Evolutionary conservation across 2,888 invertebrate genomes (phyloP), one percentile per base, ranked within the genome.

Genomic region (Nymphalis c-album): DNA sequence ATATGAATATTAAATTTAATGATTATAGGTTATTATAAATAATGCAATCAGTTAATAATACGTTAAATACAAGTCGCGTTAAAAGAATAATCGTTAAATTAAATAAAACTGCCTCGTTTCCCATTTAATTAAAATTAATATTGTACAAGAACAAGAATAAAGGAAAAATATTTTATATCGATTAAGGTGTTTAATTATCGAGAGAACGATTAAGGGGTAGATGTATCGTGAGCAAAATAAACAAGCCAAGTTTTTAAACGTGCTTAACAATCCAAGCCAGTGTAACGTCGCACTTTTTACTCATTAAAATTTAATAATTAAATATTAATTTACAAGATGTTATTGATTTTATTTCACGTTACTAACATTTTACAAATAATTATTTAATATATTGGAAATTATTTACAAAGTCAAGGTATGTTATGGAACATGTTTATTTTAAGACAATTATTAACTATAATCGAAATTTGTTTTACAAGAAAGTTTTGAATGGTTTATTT

Each of bases 41-140:
- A 51, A 7, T 46, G 22, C 40, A 62, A 60, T 58, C 18, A 13
- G 8, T 59, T 20, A 59, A 62, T 62, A 55, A 48, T 18, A 59
- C 46, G 51, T 67, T 59, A 53, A 50, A 63, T 18, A 45, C 48
- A 40, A 46, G 50, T 31, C 62, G 58, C 62, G 45, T 67, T 63
- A 63, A 58, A 58, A 67, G 53, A 62, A 64, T 70, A 70, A 67
- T 68, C 67, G 64, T 71, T 64, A 68, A 70, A 69, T 71, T 62
- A 70, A 70, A 70, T 62, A 63, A 70, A 68, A 71, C 50, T 65
- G 60, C 64, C 70, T 71, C 69, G 68, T 46, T 73, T 76, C 63
- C 60, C 60, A 62, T 75, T 77, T 76, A 78, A 78, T 79, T 78
- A 77, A 76, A 79, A 77, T 71, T 76, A 78, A 78, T 78, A 76